Percentiles rank a stretch among this genome's conserved stretches.
phyloP scores from a whole-genome alignment of 2,797 vertebrate genomes.

The Podarcis siculus region DNA sequence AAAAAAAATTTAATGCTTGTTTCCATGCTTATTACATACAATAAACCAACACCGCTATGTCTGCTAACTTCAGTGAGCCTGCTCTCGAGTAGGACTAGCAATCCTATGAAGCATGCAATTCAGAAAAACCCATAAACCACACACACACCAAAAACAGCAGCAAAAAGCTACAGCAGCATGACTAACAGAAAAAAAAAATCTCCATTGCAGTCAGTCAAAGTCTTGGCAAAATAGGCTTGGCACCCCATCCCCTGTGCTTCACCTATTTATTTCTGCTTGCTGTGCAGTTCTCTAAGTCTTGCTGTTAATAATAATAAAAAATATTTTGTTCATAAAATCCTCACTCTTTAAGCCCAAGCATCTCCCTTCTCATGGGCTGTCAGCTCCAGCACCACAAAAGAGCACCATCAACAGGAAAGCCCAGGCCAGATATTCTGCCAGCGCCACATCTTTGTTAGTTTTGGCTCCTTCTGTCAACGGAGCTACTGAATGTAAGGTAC shows the following conservation, averaged over 20 bases:
- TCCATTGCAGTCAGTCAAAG: no score
- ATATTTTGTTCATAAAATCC: not conserved
- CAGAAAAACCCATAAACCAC: no score
- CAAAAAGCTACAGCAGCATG: no score
- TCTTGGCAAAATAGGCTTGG: not conserved
- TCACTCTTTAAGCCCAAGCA: not conserved
- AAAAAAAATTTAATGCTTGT: no score
- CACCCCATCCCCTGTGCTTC: not conserved
- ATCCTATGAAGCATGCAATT: no score
- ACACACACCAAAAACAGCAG: no score
- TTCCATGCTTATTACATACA: no score
- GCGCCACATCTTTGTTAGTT: constrained; percentile 53
- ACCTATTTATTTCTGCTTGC: not conserved
- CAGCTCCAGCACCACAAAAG: not conserved
- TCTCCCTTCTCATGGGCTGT: not conserved
- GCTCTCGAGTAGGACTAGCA: no score
- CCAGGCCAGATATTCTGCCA: constrained; percentile 35
- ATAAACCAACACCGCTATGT: no score
- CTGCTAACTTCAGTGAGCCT: no score
- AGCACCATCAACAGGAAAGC: constrained; percentile 30
- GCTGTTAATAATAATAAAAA: not conserved
- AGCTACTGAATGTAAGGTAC: constrained; percentile 56
- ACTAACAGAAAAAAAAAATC: no score
- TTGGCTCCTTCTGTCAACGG: constrained; percentile 49
- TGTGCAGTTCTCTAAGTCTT: not conserved